A percentile compares a stretch with the other conserved stretches of the same genome.
Evolutionary conservation across 2,797 vertebrate genomes (phyloP).

Genomic region (Pseudocheirus occidentalis): DNA sequence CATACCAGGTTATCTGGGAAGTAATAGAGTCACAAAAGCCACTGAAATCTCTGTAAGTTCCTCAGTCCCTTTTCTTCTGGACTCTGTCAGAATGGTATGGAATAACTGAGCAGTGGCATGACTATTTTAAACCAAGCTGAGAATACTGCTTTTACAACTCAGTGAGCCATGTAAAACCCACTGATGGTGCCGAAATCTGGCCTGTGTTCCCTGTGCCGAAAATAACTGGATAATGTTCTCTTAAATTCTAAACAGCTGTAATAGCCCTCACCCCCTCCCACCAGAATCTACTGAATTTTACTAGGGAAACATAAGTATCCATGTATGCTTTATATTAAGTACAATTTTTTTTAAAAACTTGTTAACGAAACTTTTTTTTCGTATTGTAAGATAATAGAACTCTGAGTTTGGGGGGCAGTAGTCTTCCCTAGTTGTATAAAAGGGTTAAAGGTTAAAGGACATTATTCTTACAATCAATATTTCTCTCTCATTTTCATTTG

Average conservation of each 20-base stretch:
- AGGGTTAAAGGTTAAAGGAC: background rate
- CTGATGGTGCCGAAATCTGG: slow-evolving; percentile 21
- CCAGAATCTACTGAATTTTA: background rate
- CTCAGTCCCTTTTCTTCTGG: background rate
- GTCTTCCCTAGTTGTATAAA: background rate
- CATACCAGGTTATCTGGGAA: background rate
- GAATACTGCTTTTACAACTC: slow-evolving; percentile 24
- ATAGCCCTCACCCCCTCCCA: slow-evolving; percentile 7
- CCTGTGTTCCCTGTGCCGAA: slow-evolving; percentile 22
- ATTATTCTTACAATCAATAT: background rate
- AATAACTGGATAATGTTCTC: slow-evolving; percentile 36
- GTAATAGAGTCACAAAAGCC: background rate
- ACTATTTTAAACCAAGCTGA: slow-evolving; percentile 10
- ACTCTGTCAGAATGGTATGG: background rate
- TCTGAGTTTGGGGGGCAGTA: background rate
- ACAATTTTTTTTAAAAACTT: background rate
- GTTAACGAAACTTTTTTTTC: background rate
- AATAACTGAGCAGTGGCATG: slow-evolving; percentile 7
- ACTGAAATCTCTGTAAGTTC: background rate
- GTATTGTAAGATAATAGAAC: background rate
- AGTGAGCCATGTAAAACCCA: slow-evolving; percentile 12
- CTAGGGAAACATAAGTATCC: background rate
- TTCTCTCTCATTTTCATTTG: background rate
- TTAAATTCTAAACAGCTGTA: slow-evolving; percentile 26
- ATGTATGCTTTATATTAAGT: slow-evolving; percentile 22